Evolutionary conservation across 1,140 invertebrate species (phyloP), one percentile per base, ranked within the genome.

Genomic region (Drosophila guanche): DNA sequence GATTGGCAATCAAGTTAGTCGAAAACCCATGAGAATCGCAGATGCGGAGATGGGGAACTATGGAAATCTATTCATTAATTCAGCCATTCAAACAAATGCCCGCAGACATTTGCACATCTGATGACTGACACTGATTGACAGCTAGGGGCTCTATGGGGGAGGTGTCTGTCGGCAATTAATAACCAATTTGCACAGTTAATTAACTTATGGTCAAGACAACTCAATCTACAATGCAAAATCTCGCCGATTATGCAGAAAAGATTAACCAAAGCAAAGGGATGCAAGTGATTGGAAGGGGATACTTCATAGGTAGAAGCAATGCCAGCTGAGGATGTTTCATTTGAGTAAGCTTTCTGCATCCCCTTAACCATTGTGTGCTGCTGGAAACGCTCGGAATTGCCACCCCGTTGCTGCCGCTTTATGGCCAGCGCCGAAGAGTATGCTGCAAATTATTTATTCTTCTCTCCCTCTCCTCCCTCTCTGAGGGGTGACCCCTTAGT

Each of bases 1-100:
- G 83, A 85, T 85, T 85, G 81, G 68, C 61, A 73, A 86, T 85
- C 86, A 81, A 81, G 70, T 77, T 74, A 58, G 75, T 56, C 71
- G 67, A 67, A 7, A 75, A 52, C 23, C 63, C 56, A 68, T 73
- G 58, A 16, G 75, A 67, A 61, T 51, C 29, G 58, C 52, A 42
- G 5, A 50, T 8, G 50, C 29, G 7, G 25, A 10, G 37, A 27
- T 25, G 42, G 23, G 47, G 60, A 45, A 20, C 23, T 43, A 59
- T 20, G 45, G 56, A 8, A 33, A 10, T 33, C 29, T 60, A 79
- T 33, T 42, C 60, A 85, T 85, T 86, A 86, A 80, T 69, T 79
- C 27, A 56, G 57, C 65, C 62, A 80, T 65, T 80, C 81, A 25
- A 54, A 58, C 60, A 48, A 74, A 74, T 74, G 59, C 53, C 66